Evolutionary conservation across 2,797 vertebrate genomes (phyloP), one percentile per base, ranked within the genome.

Genomic region (Coregonus sp.): DNA sequence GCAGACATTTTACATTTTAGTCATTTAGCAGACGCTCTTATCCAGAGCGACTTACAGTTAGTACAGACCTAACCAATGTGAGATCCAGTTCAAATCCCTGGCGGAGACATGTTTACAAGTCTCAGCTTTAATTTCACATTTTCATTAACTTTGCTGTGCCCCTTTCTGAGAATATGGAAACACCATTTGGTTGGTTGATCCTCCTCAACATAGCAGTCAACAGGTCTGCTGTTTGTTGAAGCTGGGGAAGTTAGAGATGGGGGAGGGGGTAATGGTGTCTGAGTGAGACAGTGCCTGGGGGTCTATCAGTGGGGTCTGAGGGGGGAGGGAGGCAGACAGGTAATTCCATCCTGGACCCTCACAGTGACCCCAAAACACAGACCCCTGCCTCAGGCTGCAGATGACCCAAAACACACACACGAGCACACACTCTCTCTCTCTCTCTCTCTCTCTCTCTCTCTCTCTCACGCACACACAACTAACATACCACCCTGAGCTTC

Each of bases 361-460:
- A 52, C 80, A 77, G 81, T 88, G 88, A 93, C 87, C 89, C 86
- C 91, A 91, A 89, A 93, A 92, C 90, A 92, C 77, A 82, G 70
- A 80, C 50, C 79, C 77, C 37, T 2, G 88, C 91, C 88, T 59
- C 70, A 87, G 91, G 89, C 87, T 59, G 75, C 79, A 86, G 84
- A 86, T 84, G 86, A 87, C 78, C 82, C 86, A 90, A 89, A 89
- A 90, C 63, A 68, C 40, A 51, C 25, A 40, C 35, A 37, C 68
- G 16, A 15, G 12, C 35, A 70, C 35, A 40, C 68, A 4, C 33
- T 12, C 68, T 37, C 33, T 18, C 68, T 37, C 68, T 37, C 68
- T 37, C 35, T 37, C 33, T 37, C 68, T 37, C 47, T 50, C 5
- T 50, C 47, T 50, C 47, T 50, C 25, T 15, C 68, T n/a, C 37